A percentile compares a stretch with the other conserved stretches of the same genome.
Conservation (phyloP, 2,888 invertebrate species). For the Acleris holmiana region DNA sequence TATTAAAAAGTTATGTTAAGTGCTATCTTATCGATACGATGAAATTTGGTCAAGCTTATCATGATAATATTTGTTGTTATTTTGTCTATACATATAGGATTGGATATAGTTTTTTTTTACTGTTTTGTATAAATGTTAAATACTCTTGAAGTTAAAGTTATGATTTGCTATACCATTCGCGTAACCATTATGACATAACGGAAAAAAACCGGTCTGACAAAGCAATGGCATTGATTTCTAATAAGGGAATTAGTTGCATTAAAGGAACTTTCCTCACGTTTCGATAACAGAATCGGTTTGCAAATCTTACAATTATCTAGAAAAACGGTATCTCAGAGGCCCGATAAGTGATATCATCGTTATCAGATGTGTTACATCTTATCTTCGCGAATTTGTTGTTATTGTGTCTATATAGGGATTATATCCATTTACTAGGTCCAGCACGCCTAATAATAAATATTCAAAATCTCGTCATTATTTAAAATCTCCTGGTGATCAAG, state of each 20-base stretch:
- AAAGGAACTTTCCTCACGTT: constrained; percentile 12
- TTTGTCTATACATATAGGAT: too few relatives aligned
- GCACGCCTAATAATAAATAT: neutral
- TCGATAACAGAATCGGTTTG: constrained; percentile 14
- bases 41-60: constrained; percentile 5
- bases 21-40: constrained; percentile 17
- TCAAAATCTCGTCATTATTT: too few relatives aligned
- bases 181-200: too few relatives aligned
- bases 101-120: neutral
- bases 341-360: constrained; percentile 19
- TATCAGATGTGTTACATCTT: constrained; percentile 12
- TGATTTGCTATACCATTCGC: too few relatives aligned
- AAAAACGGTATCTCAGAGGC: constrained; percentile 21
- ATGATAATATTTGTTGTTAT: too few relatives aligned
- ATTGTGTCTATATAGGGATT: constrained; percentile 7
- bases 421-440: neutral
- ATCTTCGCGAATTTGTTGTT: constrained; percentile 31
- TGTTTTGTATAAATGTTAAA: too few relatives aligned
- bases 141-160: too few relatives aligned
- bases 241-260: constrained; percentile 4
- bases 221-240: neutral
- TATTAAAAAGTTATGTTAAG: too few relatives aligned
- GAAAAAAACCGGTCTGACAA: neutral
- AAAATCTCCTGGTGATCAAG: neutral
- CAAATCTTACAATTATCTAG: constrained; percentile 22